Conservation (phyloP, 2,888 invertebrate genomes). For the Palloptera scutellata region DNA sequence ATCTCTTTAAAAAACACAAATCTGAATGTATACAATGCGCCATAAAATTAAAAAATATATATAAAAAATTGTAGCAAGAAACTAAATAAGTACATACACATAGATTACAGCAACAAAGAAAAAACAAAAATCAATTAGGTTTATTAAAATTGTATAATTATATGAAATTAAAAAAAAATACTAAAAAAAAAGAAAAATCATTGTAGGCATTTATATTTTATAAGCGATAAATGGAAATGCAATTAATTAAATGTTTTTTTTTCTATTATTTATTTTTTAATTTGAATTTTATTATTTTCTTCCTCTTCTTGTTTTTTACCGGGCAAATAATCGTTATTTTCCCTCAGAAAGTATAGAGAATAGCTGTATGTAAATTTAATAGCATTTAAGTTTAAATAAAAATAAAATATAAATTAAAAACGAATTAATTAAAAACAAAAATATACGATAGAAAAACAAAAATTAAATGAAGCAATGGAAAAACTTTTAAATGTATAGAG, state of each 20-base stretch:
- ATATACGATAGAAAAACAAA: no score
- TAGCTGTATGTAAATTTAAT: constrained; percentile 30
- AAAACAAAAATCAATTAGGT: constrained; percentile 1
- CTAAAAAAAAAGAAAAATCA: constrained; percentile 32
- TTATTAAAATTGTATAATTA: constrained; percentile 10
- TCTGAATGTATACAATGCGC: constrained; percentile 28
- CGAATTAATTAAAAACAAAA: no score
- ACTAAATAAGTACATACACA: no score
- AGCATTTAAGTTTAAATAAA: constrained; percentile 4
- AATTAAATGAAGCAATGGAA: neutral
- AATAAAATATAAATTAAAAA: neutral
- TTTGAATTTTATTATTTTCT: constrained; percentile 8
- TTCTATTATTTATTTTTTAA: constrained; percentile 5
- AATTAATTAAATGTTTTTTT: neutral
- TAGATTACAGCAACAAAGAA: neutral
- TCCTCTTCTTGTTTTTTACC: constrained; percentile 11
- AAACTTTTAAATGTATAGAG: neutral
- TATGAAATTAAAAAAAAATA: constrained; percentile 23
- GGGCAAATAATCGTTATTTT: neutral
- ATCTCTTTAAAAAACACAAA: neutral
- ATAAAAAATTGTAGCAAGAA: neutral
- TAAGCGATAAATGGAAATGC: constrained; percentile 29
- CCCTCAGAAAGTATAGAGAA: neutral
- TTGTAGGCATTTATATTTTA: constrained; percentile 25
- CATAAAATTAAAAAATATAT: constrained; percentile 13